Evolutionary conservation across 2,113 vertebrate genomes (phyloP).

Genomic region (Hippopotamus amphibius): DNA sequence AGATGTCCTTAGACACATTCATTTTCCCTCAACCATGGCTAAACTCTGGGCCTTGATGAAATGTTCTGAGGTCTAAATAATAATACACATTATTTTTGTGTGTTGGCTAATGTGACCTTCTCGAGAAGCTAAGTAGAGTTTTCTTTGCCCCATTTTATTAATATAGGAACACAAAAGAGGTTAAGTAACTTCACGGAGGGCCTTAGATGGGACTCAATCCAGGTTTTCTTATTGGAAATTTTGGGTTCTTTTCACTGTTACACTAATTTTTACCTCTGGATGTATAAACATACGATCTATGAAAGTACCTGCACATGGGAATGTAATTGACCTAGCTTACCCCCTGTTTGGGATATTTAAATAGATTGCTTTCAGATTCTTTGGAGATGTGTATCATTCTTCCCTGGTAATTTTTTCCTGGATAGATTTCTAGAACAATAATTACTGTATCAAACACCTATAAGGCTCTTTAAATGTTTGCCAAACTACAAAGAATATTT

Average conservation of each 20-base stretch:
- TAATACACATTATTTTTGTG: background rate
- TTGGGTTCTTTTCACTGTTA: background rate
- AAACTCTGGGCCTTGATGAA: background rate
- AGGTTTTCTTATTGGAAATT: background rate
- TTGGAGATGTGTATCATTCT: background rate
- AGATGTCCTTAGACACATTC: background rate
- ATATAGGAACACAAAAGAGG: background rate
- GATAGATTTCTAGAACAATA: background rate
- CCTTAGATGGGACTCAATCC: background rate
- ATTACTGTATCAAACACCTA: background rate
- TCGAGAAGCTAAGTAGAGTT: background rate
- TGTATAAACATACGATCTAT: background rate
- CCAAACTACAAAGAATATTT: background rate
- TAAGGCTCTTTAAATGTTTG: conserved; percentile 14
- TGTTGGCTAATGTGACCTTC: background rate
- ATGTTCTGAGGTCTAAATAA: background rate
- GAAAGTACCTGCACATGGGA: background rate
- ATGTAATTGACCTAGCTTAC: background rate
- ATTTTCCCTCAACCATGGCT: background rate
- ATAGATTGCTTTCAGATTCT: background rate
- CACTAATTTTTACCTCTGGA: background rate
- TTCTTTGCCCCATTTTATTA: background rate
- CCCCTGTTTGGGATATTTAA: background rate
- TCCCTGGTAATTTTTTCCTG: background rate
- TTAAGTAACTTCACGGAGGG: background rate